Percentiles rank a stretch among this genome's conserved stretches.
These are phyloP conservation scores for Podargus strigoides DNA, from an alignment of 2,797 vertebrate species.

Conservation along the genomic window DNA sequence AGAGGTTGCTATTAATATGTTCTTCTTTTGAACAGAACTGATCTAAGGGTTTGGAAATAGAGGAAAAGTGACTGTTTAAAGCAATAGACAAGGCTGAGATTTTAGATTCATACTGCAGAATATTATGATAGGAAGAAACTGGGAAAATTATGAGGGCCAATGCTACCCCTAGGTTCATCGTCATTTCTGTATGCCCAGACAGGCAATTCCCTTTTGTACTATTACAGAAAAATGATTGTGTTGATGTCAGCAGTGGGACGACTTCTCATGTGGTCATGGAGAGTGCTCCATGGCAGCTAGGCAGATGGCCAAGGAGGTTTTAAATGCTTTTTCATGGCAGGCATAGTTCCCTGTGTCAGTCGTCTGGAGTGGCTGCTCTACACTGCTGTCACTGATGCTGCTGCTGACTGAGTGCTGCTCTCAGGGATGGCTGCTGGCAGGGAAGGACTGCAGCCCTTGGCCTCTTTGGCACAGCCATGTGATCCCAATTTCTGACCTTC, in stretches of 20 bases:
- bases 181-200: not conserved
- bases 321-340: not conserved
- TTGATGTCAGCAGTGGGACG: not conserved
- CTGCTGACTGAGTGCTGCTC: not conserved
- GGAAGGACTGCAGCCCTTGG: not conserved
- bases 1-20: conserved; percentile 64
- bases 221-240: not conserved
- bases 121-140: conserved; percentile 5
- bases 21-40: conserved; percentile 63
- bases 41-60: conserved; percentile 55
- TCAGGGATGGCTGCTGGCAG: not conserved
- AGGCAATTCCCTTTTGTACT: not conserved
- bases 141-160: not conserved
- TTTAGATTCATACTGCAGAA: not conserved
- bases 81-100: conserved; percentile 25
- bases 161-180: not conserved
- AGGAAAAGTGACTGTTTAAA: conserved; percentile 59
- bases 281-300: not conserved
- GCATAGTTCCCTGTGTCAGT: not conserved
- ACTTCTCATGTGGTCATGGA: not conserved
- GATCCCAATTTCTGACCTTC: not conserved
- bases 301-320: not conserved
- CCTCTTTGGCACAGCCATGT: not conserved
- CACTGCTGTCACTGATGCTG: accelerated
- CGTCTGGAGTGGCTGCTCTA: not conserved